Percentiles rank a stretch among this genome's conserved stretches.
Conservation (phyloP, 2,888 invertebrate genomes). For the Scaeva pyrastri region DNA sequence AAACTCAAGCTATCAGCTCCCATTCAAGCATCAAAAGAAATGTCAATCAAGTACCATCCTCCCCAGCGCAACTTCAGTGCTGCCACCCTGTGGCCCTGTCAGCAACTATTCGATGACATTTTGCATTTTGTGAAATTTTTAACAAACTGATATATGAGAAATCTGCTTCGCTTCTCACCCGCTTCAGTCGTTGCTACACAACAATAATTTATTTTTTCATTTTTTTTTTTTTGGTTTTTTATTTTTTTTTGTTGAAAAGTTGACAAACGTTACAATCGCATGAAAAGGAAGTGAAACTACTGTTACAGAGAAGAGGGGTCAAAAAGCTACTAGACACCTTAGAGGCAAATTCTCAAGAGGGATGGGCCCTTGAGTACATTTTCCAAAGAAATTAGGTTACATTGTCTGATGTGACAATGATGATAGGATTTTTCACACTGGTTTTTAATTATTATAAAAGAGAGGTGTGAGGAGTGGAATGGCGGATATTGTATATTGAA, state of each 20-base stretch:
- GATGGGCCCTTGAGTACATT: slow-evolving; percentile 62
- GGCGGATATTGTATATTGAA: neutral
- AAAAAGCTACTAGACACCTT: slow-evolving; percentile 73
- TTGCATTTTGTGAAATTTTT: slow-evolving; percentile 62
- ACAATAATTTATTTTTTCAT: neutral
- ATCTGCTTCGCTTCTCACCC: slow-evolving; percentile 34
- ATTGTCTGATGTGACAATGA: slow-evolving; percentile 55
- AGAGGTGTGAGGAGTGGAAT: neutral
- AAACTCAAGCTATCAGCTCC: slow-evolving; percentile 64
- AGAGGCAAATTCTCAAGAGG: slow-evolving; percentile 70
- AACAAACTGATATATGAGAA: slow-evolving; percentile 37
- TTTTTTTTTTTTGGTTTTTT: neutral
- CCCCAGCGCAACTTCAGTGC: slow-evolving; percentile 4
- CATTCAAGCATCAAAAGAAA: slow-evolving; percentile 72
- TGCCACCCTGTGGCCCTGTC: slow-evolving; percentile 49
- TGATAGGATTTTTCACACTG: slow-evolving; percentile 53
- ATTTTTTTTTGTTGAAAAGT: slow-evolving; percentile 23
- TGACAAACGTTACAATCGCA: slow-evolving; percentile 52
- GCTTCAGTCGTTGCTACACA: slow-evolving; percentile 41
- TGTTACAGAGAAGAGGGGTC: slow-evolving; percentile 56
- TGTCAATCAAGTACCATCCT: slow-evolving; percentile 68
- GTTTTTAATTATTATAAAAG: neutral
- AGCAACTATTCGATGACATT: slow-evolving; percentile 66
- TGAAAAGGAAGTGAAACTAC: slow-evolving; percentile 61
- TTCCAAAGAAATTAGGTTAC: slow-evolving; percentile 64